phyloP scores from a whole-genome alignment of 2,113 vertebrate genomes.

The Nycticebus coucang region DNA sequence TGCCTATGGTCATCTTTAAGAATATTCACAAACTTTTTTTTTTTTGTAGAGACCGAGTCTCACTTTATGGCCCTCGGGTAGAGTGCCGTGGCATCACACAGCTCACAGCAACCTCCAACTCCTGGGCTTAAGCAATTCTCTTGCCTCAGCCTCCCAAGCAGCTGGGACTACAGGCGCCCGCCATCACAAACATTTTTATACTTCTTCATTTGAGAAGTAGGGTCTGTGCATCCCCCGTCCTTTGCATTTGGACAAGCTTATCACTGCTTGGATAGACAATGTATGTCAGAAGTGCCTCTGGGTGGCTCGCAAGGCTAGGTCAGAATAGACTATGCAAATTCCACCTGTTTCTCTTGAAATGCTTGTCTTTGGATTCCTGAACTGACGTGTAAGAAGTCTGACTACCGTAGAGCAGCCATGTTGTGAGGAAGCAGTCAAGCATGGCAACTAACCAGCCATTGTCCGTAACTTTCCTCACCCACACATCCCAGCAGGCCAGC shows the following conservation, averaged over 20 bases:
- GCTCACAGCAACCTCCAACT: too few relatives aligned
- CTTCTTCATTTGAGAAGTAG: background rate
- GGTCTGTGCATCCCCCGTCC: background rate
- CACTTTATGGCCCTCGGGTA: too few relatives aligned
- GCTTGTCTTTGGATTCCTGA: background rate
- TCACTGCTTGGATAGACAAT: background rate
- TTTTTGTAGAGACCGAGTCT: too few relatives aligned
- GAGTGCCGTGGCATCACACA: too few relatives aligned
- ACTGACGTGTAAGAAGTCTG: too few relatives aligned
- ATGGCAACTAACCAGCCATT: background rate
- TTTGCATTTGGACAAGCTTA: background rate
- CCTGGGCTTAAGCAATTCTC: too few relatives aligned
- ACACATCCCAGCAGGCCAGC: background rate
- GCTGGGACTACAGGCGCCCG: too few relatives aligned
- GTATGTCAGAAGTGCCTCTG: fast-evolving
- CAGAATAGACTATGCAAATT: background rate
- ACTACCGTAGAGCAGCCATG: background rate
- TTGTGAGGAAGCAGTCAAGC: background rate
- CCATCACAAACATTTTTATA: too few relatives aligned
- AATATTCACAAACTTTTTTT: too few relatives aligned
- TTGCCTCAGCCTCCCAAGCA: too few relatives aligned
- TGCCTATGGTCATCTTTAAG: background rate
- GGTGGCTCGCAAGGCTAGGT: background rate
- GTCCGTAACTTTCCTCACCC: background rate
- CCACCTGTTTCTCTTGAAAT: background rate